These are phyloP conservation scores for Chirona hameri DNA, from an alignment of 2,888 invertebrate genomes.

Conservation along the genomic window DNA sequence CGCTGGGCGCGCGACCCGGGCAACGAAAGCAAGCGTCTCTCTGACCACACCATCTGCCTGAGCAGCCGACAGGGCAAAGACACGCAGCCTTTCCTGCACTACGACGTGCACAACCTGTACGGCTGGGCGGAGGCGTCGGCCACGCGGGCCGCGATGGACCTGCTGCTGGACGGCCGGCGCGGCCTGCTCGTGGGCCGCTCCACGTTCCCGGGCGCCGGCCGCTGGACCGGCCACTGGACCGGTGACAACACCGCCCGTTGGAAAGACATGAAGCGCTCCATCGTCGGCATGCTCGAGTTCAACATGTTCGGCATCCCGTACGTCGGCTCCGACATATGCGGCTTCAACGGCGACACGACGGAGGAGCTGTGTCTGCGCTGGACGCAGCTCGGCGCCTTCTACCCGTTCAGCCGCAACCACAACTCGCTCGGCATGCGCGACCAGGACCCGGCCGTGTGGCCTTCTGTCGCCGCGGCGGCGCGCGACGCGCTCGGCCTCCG, in stretches of 20 bases:
- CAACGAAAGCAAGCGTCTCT: slow-evolving; percentile 28
- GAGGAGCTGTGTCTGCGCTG: slow-evolving; percentile 51
- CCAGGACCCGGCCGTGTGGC: slow-evolving; percentile 38
- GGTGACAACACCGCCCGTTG: slow-evolving; percentile 56
- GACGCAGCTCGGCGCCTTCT: slow-evolving; percentile 51
- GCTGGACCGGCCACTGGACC: slow-evolving; percentile 76
- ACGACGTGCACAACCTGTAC: slow-evolving; percentile 45
- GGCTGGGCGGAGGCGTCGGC: slow-evolving; percentile 42
- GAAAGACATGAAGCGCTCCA: slow-evolving; percentile 34
- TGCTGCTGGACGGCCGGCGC: slow-evolving; percentile 34
- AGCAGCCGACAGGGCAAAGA: slow-evolving; percentile 41
- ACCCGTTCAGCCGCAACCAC: slow-evolving; percentile 45
- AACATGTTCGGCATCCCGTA: slow-evolving; percentile 75
- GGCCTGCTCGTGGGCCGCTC: slow-evolving; percentile 39
- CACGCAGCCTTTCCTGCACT: slow-evolving; percentile 43
- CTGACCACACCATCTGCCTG: slow-evolving; percentile 38
- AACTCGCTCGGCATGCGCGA: slow-evolving; percentile 32
- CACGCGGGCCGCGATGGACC: slow-evolving; percentile 36
- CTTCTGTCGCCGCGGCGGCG: slow-evolving; percentile 40
- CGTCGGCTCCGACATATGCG: slow-evolving; percentile 64
- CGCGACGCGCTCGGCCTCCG: slow-evolving; percentile 42
- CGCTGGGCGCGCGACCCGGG: not conserved
- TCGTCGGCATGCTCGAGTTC: slow-evolving; percentile 60
- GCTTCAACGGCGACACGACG: slow-evolving; percentile 48
- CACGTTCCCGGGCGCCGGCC: slow-evolving; percentile 42